Evolutionary conservation across 35 echinoderm and acorn worm genomes (phyloP).

Genomic region (Ophioderma brevispina): DNA sequence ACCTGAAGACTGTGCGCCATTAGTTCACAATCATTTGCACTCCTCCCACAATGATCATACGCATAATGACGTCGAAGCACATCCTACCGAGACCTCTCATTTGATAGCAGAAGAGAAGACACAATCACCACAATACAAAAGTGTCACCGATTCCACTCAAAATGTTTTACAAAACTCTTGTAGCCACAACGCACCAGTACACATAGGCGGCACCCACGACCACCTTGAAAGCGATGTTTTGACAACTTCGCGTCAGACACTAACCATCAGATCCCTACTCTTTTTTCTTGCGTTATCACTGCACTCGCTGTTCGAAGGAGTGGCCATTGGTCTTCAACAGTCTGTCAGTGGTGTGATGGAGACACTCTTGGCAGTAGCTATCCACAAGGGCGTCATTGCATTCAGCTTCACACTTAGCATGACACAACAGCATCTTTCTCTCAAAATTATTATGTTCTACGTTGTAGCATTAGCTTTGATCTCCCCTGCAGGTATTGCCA

Average conservation of each 20-base stretch:
- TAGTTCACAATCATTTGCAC: neutral
- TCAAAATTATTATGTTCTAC: neutral
- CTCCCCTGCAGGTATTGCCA: constrained; percentile 12
- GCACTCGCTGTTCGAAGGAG: constrained; percentile 47
- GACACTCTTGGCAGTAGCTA: constrained; percentile 12
- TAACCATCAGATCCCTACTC: neutral
- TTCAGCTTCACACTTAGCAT: constrained; percentile 29
- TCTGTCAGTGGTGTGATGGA: neutral
- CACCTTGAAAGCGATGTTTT: neutral
- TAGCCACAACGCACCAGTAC: neutral
- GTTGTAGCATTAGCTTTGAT: neutral
- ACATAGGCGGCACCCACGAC: neutral
- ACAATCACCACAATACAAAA: too few relatives aligned
- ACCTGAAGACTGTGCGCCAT: neutral
- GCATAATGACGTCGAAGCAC: neutral
- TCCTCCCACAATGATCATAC: neutral
- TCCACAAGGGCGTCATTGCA: constrained; percentile 30
- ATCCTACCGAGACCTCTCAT: neutral
- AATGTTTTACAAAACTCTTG: neutral
- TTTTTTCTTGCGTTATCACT: constrained; percentile 26
- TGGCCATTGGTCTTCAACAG: constrained; percentile 23
- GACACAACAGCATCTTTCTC: neutral
- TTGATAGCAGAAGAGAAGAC: neutral
- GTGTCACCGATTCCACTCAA: too few relatives aligned
- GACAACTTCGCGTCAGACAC: neutral